These are phyloP conservation scores for Hemiprocne comata DNA, from an alignment of 2,113 vertebrate genomes.

Conservation along the genomic window DNA sequence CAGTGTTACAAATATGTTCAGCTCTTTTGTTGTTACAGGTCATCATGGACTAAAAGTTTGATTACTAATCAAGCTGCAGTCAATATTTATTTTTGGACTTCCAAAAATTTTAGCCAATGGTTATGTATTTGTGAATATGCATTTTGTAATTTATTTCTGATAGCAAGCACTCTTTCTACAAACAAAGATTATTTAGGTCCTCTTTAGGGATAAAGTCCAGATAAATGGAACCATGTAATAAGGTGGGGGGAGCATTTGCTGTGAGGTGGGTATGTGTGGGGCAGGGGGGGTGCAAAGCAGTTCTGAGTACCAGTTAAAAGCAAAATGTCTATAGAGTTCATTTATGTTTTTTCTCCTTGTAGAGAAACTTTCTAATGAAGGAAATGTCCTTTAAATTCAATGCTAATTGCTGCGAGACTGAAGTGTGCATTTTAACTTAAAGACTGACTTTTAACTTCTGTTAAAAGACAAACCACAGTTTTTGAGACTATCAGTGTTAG, in stretches of 20 bases:
- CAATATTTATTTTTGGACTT: constrained; percentile 46
- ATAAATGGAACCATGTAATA: background rate
- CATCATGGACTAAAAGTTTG: background rate
- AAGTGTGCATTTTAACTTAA: background rate
- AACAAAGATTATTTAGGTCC: background rate
- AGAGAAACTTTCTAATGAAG: background rate
- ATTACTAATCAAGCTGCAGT: background rate
- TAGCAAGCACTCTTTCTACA: background rate
- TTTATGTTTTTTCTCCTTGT: background rate
- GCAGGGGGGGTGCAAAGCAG: background rate
- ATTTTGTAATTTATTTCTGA: background rate
- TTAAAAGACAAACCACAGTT: background rate
- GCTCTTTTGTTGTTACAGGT: background rate
- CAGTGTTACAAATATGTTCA: background rate
- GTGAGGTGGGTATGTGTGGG: background rate
- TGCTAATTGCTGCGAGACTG: background rate
- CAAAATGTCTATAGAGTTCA: background rate
- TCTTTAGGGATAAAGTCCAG: background rate
- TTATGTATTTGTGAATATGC: background rate
- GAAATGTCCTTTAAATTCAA: background rate
- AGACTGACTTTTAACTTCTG: constrained; percentile 53
- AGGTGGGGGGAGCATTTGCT: background rate
- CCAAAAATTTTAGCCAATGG: background rate
- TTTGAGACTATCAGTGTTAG: background rate
- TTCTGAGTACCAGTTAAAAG: background rate